Evolutionary conservation across 2,888 invertebrate species (phyloP).

Genomic region (Trissonchulus latispiculum): DNA sequence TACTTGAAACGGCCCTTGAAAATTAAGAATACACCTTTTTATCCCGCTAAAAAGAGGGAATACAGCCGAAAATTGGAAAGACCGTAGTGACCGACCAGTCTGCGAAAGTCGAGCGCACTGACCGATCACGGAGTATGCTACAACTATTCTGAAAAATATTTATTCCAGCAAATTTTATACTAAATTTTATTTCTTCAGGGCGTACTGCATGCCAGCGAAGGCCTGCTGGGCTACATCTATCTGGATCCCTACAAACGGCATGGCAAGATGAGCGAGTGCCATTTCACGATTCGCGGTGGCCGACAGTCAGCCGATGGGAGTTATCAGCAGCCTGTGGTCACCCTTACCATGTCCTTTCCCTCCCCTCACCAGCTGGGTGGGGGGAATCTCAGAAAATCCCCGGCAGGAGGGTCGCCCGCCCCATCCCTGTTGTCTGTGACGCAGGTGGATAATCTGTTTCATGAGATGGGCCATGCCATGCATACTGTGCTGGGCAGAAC

Average conservation of each 20-base stretch:
- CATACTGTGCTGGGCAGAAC: constrained; percentile 96
- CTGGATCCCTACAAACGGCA: constrained; percentile 86
- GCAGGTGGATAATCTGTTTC: constrained; percentile 89
- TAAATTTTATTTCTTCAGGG: too few species aligned
- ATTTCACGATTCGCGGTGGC: constrained; percentile 94
- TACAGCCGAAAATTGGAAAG: too few species aligned
- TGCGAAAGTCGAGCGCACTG: too few species aligned
- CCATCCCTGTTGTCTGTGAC: constrained; percentile 65
- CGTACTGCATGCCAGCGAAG: constrained; percentile 51
- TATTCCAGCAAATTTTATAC: too few species aligned
- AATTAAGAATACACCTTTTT: too few species aligned
- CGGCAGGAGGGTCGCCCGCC: too few species aligned
- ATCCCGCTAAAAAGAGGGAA: too few species aligned
- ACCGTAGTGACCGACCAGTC: too few species aligned
- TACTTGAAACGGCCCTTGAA: too few species aligned
- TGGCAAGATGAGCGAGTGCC: constrained; percentile 92
- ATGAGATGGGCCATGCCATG: constrained; percentile 97
- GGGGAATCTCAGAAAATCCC: too few species aligned
- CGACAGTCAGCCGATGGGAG: constrained; percentile 55
- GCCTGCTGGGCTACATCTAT: constrained; percentile 80
- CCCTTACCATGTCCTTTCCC: constrained; percentile 35
- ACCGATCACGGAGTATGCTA: too few species aligned
- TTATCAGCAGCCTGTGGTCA: constrained; percentile 37
- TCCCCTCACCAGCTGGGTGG: constrained; percentile 12
- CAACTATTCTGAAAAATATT: too few species aligned